Base-by-base conservation (phyloP, 2,113 vertebrate genomes). In the Hippopotamus amphibius region DNA sequence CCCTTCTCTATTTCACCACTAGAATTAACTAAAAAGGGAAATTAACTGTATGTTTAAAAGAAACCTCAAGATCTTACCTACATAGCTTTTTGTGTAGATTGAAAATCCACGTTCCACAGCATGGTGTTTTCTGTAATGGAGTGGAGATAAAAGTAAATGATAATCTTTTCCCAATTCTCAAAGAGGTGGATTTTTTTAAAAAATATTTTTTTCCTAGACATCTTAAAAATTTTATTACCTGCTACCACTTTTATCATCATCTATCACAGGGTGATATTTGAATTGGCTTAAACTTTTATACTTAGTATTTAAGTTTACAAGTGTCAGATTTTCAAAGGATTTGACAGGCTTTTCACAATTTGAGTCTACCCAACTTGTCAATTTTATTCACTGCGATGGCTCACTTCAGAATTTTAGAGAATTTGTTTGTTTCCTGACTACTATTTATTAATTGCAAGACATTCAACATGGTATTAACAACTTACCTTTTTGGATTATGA, bases 1-100 rank as follows among this genome's bases (percentile, higher is more conserved):
- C 46, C 26, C 77, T 96, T 93, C 30, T 77, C 53, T 95, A 0
- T 30, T 95, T 48, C 7, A 87, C n/a, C 19, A 16, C 81, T 79
- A 48, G 46, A 93, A 95, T 61, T 71, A 88, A 88, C 81, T 69
- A 48, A 57, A 81, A 86, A 82, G 61, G 53, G 90, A 88, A 96
- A 93, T n/a, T 74, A 57, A 82, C 46, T 65, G n/a, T 26, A 9
- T 80, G 21, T 84, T 81, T 89, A 41, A n/a, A 85, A 61, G 80
- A 33, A 12, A 16, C 17, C 13, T 72, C 19, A 88, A 79, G 55
- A 71, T 71, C 19, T 79, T 28, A 37, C 37, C 37, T 37, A 68
- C 9, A 37, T 22, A 93, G 17, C 30, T 19, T 93, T 77, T 68
- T 37, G 7, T 66, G n/a, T 80, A 9, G 59, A 86, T 71, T 92